Evolutionary conservation across 2,113 vertebrate species (phyloP).

Genomic region (Nerophis ophidion): DNA sequence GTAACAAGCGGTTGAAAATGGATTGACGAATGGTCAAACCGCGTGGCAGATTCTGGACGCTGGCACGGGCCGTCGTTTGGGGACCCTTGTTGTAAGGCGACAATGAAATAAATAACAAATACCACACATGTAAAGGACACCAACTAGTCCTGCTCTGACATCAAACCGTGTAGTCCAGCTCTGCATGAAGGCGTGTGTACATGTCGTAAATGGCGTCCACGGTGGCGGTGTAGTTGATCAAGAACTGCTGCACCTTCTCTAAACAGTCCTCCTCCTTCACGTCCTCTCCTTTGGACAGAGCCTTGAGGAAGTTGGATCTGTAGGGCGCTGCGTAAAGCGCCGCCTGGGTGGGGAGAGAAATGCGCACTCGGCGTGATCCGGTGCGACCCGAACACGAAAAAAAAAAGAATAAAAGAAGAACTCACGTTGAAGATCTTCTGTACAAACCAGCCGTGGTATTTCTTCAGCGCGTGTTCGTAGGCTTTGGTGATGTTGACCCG

Average conservation of each 20-base stretch:
- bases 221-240: slow-evolving; percentile 79
- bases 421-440: slow-evolving; percentile 88
- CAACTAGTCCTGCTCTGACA: not conserved
- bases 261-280: slow-evolving; percentile 88
- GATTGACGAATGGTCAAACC: no score
- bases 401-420: not conserved
- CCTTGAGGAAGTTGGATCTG: slow-evolving; percentile 86
- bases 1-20: no score
- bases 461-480: slow-evolving; percentile 87
- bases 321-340: slow-evolving; percentile 83
- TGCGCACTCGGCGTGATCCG: no score
- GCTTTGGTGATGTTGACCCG: slow-evolving; percentile 87
- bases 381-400: not conserved
- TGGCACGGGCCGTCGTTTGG: no score
- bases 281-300: slow-evolving; percentile 87
- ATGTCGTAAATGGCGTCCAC: slow-evolving; percentile 91
- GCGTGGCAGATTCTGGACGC: no score
- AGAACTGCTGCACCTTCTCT: slow-evolving; percentile 81
- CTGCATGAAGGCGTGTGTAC: slow-evolving; percentile 84
- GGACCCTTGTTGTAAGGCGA: not conserved
- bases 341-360: slow-evolving; percentile 61
- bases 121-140: slow-evolving; percentile 5
- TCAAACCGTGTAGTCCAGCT: slow-evolving; percentile 89
- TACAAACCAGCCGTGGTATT: slow-evolving; percentile 89
- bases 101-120: slow-evolving; percentile 34